phyloP scores from a whole-genome alignment of 2,113 vertebrate species.

The Haemorhous mexicanus region DNA sequence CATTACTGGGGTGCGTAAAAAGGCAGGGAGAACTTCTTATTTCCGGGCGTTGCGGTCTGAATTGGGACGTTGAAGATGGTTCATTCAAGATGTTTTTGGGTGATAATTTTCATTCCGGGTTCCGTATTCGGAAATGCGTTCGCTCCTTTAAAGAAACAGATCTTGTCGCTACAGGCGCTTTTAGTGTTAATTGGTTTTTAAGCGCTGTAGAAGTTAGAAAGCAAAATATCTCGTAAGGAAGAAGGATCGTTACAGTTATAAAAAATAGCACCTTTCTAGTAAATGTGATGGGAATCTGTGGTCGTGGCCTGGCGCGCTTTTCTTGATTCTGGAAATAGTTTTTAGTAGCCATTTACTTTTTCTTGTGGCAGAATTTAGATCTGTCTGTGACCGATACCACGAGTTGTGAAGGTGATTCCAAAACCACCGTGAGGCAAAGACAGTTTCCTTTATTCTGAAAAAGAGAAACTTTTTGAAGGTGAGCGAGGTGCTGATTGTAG shows the following conservation, averaged over 20 bases:
- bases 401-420: not conserved
- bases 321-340: not conserved
- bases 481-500: not conserved
- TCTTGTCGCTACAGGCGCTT: not conserved
- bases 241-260: accelerated
- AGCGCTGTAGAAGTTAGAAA: not conserved
- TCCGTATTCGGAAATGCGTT: not conserved
- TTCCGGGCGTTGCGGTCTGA: accelerated
- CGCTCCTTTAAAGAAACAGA: accelerated
- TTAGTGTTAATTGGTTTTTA: accelerated
- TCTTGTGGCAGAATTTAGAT: not conserved
- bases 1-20: not conserved
- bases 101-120: not conserved
- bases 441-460: not conserved
- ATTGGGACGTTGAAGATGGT: too few species aligned
- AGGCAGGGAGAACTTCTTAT: accelerated
- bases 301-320: not conserved
- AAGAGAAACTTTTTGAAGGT: not conserved
- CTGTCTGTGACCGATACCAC: not conserved
- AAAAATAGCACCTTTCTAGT: accelerated
- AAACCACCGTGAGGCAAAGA: not conserved
- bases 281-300: accelerated
- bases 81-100: not conserved
- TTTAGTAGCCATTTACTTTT: not conserved
- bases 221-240: not conserved